Percentiles rank a stretch among this genome's conserved stretches.
Conservation (phyloP, 2,888 invertebrate species). For the Leptura quadrifasciata region DNA sequence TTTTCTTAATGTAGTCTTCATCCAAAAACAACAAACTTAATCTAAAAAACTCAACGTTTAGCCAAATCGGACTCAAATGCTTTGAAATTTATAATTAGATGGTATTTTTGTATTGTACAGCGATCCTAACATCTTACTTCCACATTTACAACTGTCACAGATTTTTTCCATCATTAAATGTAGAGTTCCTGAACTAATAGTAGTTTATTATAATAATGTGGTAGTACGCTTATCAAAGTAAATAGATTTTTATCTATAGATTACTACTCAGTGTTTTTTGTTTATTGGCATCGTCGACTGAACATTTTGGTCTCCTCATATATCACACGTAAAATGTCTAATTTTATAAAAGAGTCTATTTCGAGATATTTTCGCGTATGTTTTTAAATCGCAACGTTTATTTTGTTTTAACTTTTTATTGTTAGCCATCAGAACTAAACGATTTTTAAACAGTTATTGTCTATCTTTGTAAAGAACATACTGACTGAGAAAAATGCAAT, state of each 20-base stretch:
- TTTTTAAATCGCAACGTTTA: conserved; percentile 15
- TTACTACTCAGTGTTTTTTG: background rate
- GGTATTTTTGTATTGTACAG: too few species aligned
- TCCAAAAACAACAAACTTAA: too few species aligned
- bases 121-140: background rate
- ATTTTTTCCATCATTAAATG: background rate
- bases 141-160: background rate
- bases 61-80: too few species aligned
- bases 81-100: too few species aligned
- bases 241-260: conserved; percentile 8
- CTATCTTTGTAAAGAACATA: background rate
- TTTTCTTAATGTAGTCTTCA: too few species aligned
- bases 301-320: background rate
- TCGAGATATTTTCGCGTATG: conserved; percentile 3
- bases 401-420: conserved; percentile 19
- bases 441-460: conserved; percentile 14
- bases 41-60: too few species aligned
- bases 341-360: conserved; percentile 8
- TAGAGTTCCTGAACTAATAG: background rate
- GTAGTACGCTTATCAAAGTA: background rate
- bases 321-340: background rate
- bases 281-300: conserved; percentile 15
- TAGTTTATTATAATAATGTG: background rate
- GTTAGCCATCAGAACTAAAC: background rate
- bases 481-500: background rate